phyloP scores from a whole-genome alignment of 1,140 invertebrate genomes.

The Drosophila sulfurigaster region DNA sequence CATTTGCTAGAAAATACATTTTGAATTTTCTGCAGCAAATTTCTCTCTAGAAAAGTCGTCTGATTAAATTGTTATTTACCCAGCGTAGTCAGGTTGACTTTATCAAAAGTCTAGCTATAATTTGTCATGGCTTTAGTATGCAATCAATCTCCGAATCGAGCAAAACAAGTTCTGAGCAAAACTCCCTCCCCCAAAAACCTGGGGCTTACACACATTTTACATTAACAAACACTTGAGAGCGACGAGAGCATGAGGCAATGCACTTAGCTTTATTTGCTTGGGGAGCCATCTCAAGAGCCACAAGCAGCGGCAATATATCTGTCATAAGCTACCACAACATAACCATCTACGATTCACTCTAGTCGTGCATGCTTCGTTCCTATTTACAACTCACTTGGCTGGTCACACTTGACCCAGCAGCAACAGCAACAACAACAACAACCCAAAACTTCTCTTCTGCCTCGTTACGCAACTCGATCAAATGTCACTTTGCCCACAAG shows the following conservation, averaged over 20 bases:
- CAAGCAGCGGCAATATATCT: constrained; percentile 55
- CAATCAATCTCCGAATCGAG: constrained; percentile 51
- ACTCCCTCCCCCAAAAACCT: neutral
- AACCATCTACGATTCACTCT: no score
- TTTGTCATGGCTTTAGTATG: constrained; percentile 15
- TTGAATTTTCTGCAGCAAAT: no score
- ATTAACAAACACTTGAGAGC: constrained; percentile 67
- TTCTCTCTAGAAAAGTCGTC: no score
- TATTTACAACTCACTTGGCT: constrained; percentile 76
- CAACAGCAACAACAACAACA: constrained; percentile 7
- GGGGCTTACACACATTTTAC: constrained; percentile 52
- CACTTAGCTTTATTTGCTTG: constrained; percentile 79
- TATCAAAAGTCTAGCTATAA: constrained; percentile 7
- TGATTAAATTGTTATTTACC: neutral
- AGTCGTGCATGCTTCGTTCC: constrained; percentile 42
- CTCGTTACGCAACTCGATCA: constrained; percentile 58
- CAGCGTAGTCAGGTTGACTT: neutral
- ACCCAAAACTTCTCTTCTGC: constrained; percentile 23
- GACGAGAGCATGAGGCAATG: constrained; percentile 54
- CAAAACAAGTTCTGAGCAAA: constrained; percentile 16
- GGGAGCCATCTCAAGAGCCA: constrained; percentile 52
- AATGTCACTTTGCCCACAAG: constrained; percentile 34
- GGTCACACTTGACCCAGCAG: constrained; percentile 65
- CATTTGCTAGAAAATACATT: no score
- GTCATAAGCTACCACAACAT: constrained; percentile 46